Evolutionary conservation across 2,888 invertebrate genomes (phyloP).

Genomic region (Phalera bucephala): DNA sequence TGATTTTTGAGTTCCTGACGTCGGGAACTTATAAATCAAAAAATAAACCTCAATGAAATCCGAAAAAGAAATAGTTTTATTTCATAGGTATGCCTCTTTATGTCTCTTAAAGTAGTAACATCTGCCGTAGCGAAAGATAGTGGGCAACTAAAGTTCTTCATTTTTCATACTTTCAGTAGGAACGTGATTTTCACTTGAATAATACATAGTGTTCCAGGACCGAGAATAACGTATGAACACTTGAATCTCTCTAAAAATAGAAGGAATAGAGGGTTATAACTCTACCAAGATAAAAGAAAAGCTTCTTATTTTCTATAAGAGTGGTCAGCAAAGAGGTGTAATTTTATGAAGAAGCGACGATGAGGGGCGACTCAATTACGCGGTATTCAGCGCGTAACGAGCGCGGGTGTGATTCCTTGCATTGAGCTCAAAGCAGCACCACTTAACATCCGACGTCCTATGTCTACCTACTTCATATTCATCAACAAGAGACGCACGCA

Average conservation of each 20-base stretch:
- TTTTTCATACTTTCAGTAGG: conserved; percentile 35
- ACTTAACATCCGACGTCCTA: conserved; percentile 16
- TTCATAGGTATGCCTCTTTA: too few species aligned
- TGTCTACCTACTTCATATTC: conserved; percentile 12
- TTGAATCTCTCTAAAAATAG: too few species aligned
- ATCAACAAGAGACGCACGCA: conserved; percentile 10
- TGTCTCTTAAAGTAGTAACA: too few species aligned
- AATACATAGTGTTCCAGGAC: conserved; percentile 37
- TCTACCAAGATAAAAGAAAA: background rate
- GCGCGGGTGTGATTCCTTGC: conserved; percentile 39
- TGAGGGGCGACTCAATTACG: conserved; percentile 58
- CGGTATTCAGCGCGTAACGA: conserved; percentile 60
- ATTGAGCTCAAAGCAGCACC: conserved; percentile 38
- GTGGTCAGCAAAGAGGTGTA: conserved; percentile 46
- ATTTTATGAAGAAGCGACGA: conserved; percentile 48
- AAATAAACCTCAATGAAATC: too few species aligned
- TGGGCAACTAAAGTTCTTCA: conserved; percentile 24
- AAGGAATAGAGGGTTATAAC: too few species aligned
- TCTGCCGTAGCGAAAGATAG: conserved; percentile 18
- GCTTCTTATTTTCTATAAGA: conserved; percentile 2
- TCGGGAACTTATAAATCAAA: too few species aligned
- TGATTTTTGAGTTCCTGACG: too few species aligned
- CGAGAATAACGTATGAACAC: conserved; percentile 11
- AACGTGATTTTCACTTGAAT: conserved; percentile 41
- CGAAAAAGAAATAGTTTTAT: too few species aligned